phyloP scores from a whole-genome alignment of 2,113 vertebrate genomes.

The Riparia riparia region DNA sequence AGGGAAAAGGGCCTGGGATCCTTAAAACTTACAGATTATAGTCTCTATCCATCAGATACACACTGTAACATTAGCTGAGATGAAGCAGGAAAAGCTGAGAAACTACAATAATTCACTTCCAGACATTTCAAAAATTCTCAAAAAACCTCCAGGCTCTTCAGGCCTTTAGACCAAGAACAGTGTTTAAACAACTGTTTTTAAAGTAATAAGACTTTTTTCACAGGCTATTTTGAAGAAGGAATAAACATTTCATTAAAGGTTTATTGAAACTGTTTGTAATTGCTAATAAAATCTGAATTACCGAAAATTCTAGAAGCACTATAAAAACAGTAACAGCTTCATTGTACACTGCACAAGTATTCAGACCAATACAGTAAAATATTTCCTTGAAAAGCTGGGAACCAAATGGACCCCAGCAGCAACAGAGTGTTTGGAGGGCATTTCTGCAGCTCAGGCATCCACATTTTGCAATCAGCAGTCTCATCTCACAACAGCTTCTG shows the following conservation, averaged over 20 bases:
- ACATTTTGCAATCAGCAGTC: background rate
- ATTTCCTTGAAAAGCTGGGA: background rate
- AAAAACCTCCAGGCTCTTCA: background rate
- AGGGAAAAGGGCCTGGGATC: background rate
- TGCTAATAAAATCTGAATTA: constrained; percentile 34
- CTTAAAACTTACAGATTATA: background rate
- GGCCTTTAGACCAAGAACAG: background rate
- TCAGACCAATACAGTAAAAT: background rate
- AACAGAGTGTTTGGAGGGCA: background rate
- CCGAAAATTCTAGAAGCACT: background rate
- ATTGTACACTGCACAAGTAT: background rate
- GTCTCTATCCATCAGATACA: background rate
- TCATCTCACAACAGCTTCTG: background rate
- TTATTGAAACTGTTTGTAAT: constrained; percentile 33
- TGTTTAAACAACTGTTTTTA: background rate
- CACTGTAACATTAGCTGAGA: background rate
- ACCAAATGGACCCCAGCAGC: background rate
- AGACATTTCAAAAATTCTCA: background rate
- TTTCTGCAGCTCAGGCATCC: background rate
- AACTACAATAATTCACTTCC: background rate
- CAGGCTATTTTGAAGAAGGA: background rate
- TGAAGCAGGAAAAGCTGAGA: background rate
- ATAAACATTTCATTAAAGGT: constrained; percentile 15
- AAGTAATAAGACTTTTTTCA: background rate
- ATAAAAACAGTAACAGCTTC: background rate